These are phyloP conservation scores for Heliornis fulica DNA, from an alignment of 2,113 vertebrate species.

Conservation along the genomic window DNA sequence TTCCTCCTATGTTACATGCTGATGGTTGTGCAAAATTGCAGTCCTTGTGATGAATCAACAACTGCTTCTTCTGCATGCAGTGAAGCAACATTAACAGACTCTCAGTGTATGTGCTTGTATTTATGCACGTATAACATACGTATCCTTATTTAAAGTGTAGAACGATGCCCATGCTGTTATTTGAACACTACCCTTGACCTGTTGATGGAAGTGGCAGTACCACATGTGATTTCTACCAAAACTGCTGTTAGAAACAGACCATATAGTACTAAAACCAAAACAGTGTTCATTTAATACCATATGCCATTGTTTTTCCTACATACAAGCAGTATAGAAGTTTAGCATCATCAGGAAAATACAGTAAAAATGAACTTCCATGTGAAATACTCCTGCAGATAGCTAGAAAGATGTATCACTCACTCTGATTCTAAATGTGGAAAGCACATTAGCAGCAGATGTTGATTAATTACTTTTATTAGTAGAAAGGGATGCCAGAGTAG, in stretches of 20 bases:
- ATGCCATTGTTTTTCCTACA: background rate
- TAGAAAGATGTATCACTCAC: background rate
- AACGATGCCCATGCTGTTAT: background rate
- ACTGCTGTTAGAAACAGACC: background rate
- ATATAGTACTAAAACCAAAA: background rate
- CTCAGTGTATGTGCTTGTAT: background rate
- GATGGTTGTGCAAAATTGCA: background rate
- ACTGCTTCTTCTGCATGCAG: background rate
- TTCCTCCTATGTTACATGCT: background rate
- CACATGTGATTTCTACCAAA: background rate
- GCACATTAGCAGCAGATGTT: background rate
- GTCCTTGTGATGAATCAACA: background rate
- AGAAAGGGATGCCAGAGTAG: background rate
- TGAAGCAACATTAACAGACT: background rate
- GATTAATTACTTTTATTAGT: background rate
- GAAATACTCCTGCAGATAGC: background rate
- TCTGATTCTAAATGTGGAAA: background rate
- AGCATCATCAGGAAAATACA: background rate
- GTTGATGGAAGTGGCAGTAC: background rate
- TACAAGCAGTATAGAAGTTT: background rate
- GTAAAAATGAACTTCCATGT: background rate
- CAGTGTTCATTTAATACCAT: background rate
- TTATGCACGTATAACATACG: background rate
- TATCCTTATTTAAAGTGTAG: background rate
- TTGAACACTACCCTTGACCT: background rate